Evolutionary conservation across 2,113 vertebrate species (phyloP).

Genomic region (Scomber scombrus): DNA sequence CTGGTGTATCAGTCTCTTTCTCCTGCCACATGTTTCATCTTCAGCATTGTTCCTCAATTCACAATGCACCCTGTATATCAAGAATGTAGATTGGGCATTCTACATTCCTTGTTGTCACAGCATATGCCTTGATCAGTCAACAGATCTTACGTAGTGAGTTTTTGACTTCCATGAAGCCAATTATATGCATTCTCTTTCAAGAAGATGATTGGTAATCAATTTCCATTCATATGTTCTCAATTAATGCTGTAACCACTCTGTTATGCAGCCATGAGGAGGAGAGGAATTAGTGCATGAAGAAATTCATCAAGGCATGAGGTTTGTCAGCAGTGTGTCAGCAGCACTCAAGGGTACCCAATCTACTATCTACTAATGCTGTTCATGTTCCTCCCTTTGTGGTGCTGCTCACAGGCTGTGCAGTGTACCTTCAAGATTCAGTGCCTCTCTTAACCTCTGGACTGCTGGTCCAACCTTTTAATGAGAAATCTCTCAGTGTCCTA

Average conservation of each 20-base stretch:
- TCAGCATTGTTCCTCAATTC: background rate
- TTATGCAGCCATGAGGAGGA: background rate
- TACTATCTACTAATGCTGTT: background rate
- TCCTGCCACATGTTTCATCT: background rate
- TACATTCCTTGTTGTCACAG: background rate
- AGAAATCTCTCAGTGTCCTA: background rate
- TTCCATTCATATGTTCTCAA: background rate
- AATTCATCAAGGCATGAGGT: background rate
- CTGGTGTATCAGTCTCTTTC: background rate
- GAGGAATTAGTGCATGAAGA: background rate
- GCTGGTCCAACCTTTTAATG: background rate
- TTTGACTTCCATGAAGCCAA: slow-evolving; percentile 20
- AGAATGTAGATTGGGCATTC: background rate
- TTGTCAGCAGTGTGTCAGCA: background rate
- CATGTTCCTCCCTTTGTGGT: background rate
- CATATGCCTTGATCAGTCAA: background rate
- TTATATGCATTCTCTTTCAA: background rate
- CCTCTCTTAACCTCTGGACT: background rate
- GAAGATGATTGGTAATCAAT: background rate
- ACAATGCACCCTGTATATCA: background rate
- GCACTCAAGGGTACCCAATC: too few species aligned
- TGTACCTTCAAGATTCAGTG: background rate
- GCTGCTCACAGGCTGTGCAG: background rate
- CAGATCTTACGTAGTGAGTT: background rate
- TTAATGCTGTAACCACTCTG: background rate